phyloP scores from a whole-genome alignment of 2,888 invertebrate genomes.

The Biston betularia region DNA sequence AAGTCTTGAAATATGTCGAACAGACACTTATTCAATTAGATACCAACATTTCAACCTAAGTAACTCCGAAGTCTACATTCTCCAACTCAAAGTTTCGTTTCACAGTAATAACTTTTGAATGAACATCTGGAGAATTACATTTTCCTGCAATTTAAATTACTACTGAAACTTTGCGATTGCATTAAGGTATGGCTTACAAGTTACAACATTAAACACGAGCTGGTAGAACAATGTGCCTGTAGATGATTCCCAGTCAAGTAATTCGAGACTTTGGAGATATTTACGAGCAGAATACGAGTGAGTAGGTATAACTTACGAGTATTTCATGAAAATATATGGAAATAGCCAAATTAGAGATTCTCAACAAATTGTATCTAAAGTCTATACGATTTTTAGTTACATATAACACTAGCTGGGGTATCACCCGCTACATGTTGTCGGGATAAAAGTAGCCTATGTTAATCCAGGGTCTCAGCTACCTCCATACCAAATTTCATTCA shows the following conservation, averaged over 20 bases:
- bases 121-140: slow-evolving; percentile 44
- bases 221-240: slow-evolving; percentile 23
- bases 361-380: not conserved
- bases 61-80: slow-evolving; percentile 18
- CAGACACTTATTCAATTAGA: slow-evolving; percentile 4
- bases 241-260: slow-evolving; percentile 4
- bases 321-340: slow-evolving; percentile 11
- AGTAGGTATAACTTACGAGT: slow-evolving; percentile 5
- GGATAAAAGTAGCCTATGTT: too few species aligned
- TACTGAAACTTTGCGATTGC: slow-evolving; percentile 44
- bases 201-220: slow-evolving; percentile 46
- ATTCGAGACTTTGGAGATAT: slow-evolving; percentile 3
- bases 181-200: slow-evolving; percentile 39
- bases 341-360: not conserved
- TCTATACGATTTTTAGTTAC: too few species aligned
- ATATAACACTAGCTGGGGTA: too few species aligned
- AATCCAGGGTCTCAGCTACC: too few species aligned
- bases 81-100: slow-evolving; percentile 37
- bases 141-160: slow-evolving; percentile 48
- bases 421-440: too few species aligned
- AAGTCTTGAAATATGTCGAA: not conserved
- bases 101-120: slow-evolving; percentile 43
- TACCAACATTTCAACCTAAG: slow-evolving; percentile 6
- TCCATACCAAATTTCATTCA: too few species aligned
- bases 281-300: slow-evolving; percentile 7